Base-by-base conservation (phyloP, 2,113 vertebrate genomes). In the Talpa occidentalis region DNA sequence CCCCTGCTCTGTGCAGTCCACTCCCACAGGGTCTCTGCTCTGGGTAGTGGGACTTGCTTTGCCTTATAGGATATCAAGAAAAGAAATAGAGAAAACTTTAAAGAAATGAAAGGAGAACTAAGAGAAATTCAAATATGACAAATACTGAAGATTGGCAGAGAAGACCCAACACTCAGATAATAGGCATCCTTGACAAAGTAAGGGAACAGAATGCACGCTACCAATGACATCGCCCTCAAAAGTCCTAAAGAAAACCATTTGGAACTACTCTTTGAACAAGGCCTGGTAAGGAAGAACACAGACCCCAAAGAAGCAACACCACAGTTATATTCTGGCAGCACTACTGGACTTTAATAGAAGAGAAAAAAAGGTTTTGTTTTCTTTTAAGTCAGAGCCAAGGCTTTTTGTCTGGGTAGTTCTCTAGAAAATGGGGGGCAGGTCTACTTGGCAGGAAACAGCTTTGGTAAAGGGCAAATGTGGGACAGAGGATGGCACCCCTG, bases 401-500 rank as follows among this genome's bases (percentile, higher is more conserved):
- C 30, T 42, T 73, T 44, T 64, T 32, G 37, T 17, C 24, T 22
- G 54, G 11, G 44, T 4, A 60, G 2, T 64, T 59, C 30, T 70
- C 30, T 76, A 21, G 88, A 78, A 85, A 56, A 40, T 49, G 40
- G 14, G 4, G 22, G 30, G 37, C 32, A 26, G 5, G 22, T 8
- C 60, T 35, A 24, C 24, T 10, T 2, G 16, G 76, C 30, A 44
- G 60, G 16, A n/a, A 37, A 11, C 3, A 10, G 72, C 26, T 0
- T 22, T 26, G 22, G 49, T 30, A 14, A 22, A 64, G 6, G 22
- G 28, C 11, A 9, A 52, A 24, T 28, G 16, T 17, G 11, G 2
- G 3, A 12, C 35, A 49, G 32, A 4, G 56, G 8, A 21, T 6
- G 11, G 32, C 16, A 37, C 3, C 6, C 0, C 59, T 10, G 35